Evolutionary conservation across 2,797 vertebrate species (phyloP).

Genomic region (Novumbra hubbsi): DNA sequence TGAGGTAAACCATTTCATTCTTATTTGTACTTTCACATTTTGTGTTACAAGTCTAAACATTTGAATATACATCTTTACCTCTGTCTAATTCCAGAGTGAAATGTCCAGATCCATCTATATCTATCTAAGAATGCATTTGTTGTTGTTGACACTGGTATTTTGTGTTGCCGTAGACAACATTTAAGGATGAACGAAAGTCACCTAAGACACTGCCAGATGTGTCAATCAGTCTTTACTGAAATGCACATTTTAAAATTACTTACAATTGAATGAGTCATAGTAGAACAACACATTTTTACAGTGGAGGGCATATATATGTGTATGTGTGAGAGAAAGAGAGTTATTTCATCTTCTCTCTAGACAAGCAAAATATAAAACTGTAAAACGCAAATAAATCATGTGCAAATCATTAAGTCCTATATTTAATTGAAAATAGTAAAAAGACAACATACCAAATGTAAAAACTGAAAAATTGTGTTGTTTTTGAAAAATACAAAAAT

Average conservation of each 20-base stretch:
- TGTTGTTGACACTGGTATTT: background rate
- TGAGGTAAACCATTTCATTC: conserved; percentile 58
- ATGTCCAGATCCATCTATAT: background rate
- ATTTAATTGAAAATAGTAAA: no score
- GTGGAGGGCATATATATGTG: background rate
- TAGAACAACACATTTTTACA: background rate
- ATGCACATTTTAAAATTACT: background rate
- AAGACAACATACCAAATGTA: no score
- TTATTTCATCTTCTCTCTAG: background rate
- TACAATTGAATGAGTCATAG: background rate
- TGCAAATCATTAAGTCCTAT: no score
- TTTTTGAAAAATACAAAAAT: no score
- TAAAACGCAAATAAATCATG: no score
- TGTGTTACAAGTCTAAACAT: background rate
- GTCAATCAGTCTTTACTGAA: background rate
- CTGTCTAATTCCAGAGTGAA: background rate
- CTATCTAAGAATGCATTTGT: background rate
- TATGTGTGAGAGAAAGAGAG: no score
- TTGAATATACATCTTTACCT: background rate
- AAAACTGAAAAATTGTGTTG: no score
- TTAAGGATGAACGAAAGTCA: background rate
- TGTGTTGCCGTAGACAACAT: background rate
- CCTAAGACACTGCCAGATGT: background rate
- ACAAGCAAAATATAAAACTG: background rate
- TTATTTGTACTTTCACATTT: background rate